These are phyloP conservation scores for Pyrrhosoma nymphula DNA, from an alignment of 2,888 invertebrate species.

Conservation along the genomic window DNA sequence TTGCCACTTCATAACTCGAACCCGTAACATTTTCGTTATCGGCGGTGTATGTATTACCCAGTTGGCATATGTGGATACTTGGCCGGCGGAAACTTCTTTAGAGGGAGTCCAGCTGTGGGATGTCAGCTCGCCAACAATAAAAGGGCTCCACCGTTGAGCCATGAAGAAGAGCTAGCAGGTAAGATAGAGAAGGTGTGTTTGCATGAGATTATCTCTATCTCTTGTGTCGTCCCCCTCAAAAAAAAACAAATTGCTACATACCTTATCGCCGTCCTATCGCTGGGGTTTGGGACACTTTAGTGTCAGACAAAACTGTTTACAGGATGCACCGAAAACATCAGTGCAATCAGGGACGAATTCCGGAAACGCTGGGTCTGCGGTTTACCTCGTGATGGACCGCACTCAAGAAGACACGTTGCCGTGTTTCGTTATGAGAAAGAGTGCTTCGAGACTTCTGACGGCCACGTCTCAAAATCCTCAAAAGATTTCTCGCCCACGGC, in stretches of 20 bases:
- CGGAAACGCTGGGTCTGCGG: background rate
- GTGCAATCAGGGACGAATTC: background rate
- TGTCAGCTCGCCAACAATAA: too few relatives aligned
- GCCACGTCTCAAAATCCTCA: background rate
- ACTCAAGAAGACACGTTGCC: background rate
- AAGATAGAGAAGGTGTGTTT: background rate
- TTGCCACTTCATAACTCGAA: too few relatives aligned
- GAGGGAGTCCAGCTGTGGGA: too few relatives aligned
- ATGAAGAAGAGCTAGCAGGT: too few relatives aligned
- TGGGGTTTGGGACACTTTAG: background rate
- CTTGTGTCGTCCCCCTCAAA: background rate
- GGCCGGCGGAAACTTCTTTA: too few relatives aligned
- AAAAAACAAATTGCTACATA: background rate
- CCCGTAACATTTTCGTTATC: too few relatives aligned
- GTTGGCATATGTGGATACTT: too few relatives aligned
- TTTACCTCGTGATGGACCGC: background rate
- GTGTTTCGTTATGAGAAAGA: background rate
- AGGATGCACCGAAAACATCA: constrained; percentile 3
- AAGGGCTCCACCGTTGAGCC: too few relatives aligned
- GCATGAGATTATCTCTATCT: background rate
- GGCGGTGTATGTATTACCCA: too few relatives aligned
- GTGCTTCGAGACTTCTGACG: background rate
- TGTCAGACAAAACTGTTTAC: background rate
- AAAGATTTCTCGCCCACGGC: background rate
- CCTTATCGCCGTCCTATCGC: background rate